Evolutionary conservation across 1,140 invertebrate species (phyloP).

Genomic region (Ceratitis capitata): DNA sequence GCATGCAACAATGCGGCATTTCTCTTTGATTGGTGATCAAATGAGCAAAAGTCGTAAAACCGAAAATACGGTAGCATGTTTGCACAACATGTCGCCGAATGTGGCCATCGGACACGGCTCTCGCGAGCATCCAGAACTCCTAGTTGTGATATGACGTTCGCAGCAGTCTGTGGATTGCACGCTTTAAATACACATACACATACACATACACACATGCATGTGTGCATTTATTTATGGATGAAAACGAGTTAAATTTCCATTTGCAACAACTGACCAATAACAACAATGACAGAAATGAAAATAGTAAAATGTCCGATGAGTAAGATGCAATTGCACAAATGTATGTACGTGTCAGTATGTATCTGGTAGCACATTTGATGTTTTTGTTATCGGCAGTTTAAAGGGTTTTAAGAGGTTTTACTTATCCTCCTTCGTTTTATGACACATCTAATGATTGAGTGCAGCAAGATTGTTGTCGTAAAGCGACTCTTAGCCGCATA

Average conservation of each 20-base stretch:
- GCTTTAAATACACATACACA: background rate
- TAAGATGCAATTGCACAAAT: background rate
- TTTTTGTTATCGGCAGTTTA: constrained; percentile 2
- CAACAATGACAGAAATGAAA: background rate
- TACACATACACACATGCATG: no score
- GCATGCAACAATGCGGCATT: constrained; percentile 32
- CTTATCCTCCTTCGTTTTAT: constrained; percentile 32
- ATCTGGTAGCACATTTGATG: constrained; percentile 16
- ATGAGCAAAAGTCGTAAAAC: constrained; percentile 39
- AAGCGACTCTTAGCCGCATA: background rate
- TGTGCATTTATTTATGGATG: no score
- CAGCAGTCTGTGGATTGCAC: background rate
- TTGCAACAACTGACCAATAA: background rate
- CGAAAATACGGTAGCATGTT: constrained; percentile 47
- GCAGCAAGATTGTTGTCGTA: background rate
- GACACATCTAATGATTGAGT: constrained; percentile 44
- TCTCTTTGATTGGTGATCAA: constrained; percentile 17
- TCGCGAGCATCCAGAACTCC: background rate
- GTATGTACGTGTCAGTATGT: background rate
- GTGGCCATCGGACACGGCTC: constrained; percentile 43
- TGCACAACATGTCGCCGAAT: constrained; percentile 48
- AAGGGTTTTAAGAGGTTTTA: background rate
- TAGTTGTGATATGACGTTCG: background rate
- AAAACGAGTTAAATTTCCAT: constrained; percentile 35
- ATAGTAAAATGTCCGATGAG: background rate